Base-by-base conservation (phyloP, 2,888 invertebrate species). In the Barypeithes pellucidus region DNA sequence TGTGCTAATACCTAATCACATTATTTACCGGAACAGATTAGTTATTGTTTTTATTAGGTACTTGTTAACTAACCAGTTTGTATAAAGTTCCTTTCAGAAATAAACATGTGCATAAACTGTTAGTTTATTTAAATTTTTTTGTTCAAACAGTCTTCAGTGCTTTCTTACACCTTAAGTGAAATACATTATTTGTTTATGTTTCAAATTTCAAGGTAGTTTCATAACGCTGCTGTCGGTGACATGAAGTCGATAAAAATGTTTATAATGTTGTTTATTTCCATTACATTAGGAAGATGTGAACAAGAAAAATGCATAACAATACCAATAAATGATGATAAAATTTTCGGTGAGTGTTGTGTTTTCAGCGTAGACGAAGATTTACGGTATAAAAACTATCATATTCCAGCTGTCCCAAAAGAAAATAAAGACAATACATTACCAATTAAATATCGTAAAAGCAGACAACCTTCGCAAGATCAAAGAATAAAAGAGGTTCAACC, bases 311-410 rank as follows among this genome's bases (percentile, higher is more conserved):
- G 68, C 12, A 47, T 16, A 61, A 61, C 12, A 52, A 39, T 68
- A 8, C 39, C 16, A 39, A 14, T 68, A n/a, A 68, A 68, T 61
- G 22, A 50, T 36, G 39, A 50, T 16, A 33, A 14, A 60, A 24
- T 68, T 8, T 41, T 50, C 33, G 68, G 68, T 4, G 61, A 68
- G 36, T 68, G 68, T 20, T 68, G 68, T 60, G 50, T 68, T 12
- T 61, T 68, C 22, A 24, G 8, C 11, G 20, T 12, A 2, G 22
- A 61, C 14, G 43, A 61, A 16, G 22, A 22, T 41, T 14, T 43
- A 8, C 2, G 9, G 1, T 14, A 14, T n/a, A 12, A 52, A 24
- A 29, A 29, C 11, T 14, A 20, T 18, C 20, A 47, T 9, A 8
- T 47, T 47, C 4, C 12, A 47, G 47, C 5, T n/a, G n/a, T n/a